A percentile compares a stretch with the other conserved stretches of the same genome.
Conservation (phyloP, 1,140 invertebrate genomes). For the Drosophila cardini region DNA sequence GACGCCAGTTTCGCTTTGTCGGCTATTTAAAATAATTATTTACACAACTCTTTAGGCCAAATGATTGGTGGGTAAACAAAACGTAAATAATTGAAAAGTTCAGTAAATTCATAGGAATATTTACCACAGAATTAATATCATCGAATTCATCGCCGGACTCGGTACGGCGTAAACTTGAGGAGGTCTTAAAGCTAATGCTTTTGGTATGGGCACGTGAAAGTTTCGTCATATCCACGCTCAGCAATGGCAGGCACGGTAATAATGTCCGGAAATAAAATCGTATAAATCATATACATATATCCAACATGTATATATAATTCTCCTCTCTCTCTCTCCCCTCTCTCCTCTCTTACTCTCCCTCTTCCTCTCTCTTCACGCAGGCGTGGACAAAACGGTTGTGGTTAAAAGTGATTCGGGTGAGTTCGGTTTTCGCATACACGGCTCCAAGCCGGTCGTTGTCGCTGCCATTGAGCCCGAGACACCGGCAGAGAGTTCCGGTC, state of each 20-base stretch:
- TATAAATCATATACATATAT: slow-evolving; percentile 60
- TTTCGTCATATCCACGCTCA: slow-evolving; percentile 88
- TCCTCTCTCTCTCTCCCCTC: neutral
- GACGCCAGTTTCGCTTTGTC: slow-evolving; percentile 21
- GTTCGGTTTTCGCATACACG: slow-evolving; percentile 98
- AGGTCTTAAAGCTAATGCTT: slow-evolving; percentile 92
- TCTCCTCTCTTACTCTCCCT: neutral
- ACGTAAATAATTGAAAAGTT: slow-evolving; percentile 2
- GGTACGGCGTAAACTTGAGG: slow-evolving; percentile 89
- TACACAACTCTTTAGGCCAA: slow-evolving; percentile 53
- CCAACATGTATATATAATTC: neutral
- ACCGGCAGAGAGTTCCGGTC: slow-evolving; percentile 94
- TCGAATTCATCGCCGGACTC: slow-evolving; percentile 85
- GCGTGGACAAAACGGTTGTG: slow-evolving; percentile 93
- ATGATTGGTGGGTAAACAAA: slow-evolving; percentile 80
- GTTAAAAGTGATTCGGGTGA: slow-evolving; percentile 93
- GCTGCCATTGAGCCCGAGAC: slow-evolving; percentile 96
- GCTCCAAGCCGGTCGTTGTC: slow-evolving; percentile 97
- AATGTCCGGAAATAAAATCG: slow-evolving; percentile 72
- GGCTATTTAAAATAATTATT: slow-evolving; percentile 50
- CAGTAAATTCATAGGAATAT: neutral
- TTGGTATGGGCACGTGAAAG: slow-evolving; percentile 92
- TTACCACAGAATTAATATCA: slow-evolving; percentile 71
- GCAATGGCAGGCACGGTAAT: slow-evolving; percentile 86
- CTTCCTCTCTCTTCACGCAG: slow-evolving; percentile 85